Base-by-base conservation (phyloP, 2,888 invertebrate genomes). In the Erebia aethiops region DNA sequence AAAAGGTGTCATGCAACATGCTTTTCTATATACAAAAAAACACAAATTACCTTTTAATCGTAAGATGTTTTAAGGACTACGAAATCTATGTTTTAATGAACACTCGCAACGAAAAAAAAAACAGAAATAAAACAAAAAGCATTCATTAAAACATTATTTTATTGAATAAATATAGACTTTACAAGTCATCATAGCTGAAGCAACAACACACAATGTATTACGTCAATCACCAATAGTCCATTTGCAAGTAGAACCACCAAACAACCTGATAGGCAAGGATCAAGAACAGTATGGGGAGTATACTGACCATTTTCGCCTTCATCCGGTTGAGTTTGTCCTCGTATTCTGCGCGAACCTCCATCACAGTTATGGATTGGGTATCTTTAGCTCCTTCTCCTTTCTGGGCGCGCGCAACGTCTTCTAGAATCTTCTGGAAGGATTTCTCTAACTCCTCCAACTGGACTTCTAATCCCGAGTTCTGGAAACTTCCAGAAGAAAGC, bases 231-330 rank as follows among this genome's bases (percentile, higher is more conserved):
- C 84, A 91, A 76, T 85, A 74, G 76, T 90, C 91, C 87, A 85
- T 86, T 72, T 84, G 84, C 72, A 93, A 87, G 79, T 88, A 92
- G 82, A 87, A 88, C 92, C 92, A 93, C 93, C 94, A 94, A 85
- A 90, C 85, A 72, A 92, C 80, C 82, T 94, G 94, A 84, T 93
- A 93, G 71, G 88, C 81, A 79, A 93, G 83, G 83, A 94, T 86
- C 83, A 93, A 87, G 75, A 87, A 84, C 87, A 93, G 84, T 82
- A 92, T 70, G 75, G 93, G 92, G 80, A 87, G 79, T 75, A 90
- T 90, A 94, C 95, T 95, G 93, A 97, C 97, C 96, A 97, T 97
- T 94, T 96, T 96, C 66, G 95, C 94, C 85, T 97, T 97, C 95
- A 97, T 96, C 86, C 96, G 95, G 81, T 96, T 96, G 80, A 97